Base-by-base conservation (phyloP, 2,797 vertebrate species). In the Acrossocheilus wenchowensis region DNA sequence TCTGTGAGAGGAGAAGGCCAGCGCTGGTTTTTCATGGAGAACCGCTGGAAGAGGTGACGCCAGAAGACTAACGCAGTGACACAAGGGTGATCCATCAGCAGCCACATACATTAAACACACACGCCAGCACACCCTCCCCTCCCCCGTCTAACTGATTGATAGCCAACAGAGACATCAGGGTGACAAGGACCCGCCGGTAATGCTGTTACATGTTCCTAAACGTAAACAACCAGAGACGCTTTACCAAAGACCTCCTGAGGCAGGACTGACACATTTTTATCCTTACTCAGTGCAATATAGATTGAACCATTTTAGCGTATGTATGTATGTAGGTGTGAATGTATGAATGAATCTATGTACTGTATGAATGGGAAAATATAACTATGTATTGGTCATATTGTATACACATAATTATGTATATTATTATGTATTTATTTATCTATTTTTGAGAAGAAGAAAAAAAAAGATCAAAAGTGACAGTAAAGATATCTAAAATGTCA, bases 161-260 rank as follows among this genome's bases (percentile, higher is more conserved):
- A 26, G 15, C 19, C 21, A 69, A 62, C 64, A 69, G 64, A 52
- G 64, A 81, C 79, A 81, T 68, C 48, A 82, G 48, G 50, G 66
- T 82, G 41, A 82, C 81, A 81, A 66, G 78, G 62, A 81, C 78
- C 30, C n/a, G 1, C 17, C 50, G 15, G 50, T 73, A 57, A 82
- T 52, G 34, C n/a, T 41, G 68, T 54, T 41, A 57, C 81, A 72
- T 71, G 23, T 52, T 82, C 23, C 6, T 52, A 82, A 72, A 82
- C 21, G 23, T 41, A 73, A 73, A 73, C 11, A 15, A 15, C 50
- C 81, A 82, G 66, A 82, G 23, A n/a, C 64, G 4, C n/a, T 52
- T 81, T 50, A 81, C 26, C 30, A 62, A 50, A 81, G 45, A 39
- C 45, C 64, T 30, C 30, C 34, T 23, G 52, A 57, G 10, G 75